Base-by-base conservation (phyloP, 2,797 vertebrate species). In the Neosalanx taihuensis region DNA sequence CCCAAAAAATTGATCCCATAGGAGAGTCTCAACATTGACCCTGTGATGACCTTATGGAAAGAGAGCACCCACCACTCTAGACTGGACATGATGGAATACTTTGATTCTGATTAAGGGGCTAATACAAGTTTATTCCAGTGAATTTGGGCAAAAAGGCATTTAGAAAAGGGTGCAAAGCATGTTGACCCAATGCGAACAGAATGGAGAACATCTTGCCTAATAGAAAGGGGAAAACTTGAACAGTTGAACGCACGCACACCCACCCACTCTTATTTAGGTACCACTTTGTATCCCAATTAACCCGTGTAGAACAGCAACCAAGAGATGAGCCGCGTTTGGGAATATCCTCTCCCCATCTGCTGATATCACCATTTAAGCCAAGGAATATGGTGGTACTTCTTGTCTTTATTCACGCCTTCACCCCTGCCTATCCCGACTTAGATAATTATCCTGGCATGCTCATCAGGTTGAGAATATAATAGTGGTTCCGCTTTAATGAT, bases 401-500 rank as follows among this genome's bases (percentile, higher is more conserved):
- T 72, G 35, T 33, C 31, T 13, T 73, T 10, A 60, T 84, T 73
- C 66, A 41, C 75, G 81, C 72, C 59, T 31, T 66, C 31, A 6
- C 5, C 17, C 23, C 67, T 5, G 18, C 75, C 62, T 33, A 12
- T 35, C 29, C 71, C 67, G 67, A 76, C 72, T 67, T 84, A 74
- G 71, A 35, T 81, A 83, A 87, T 86, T 84, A 76, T 76, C 69
- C 80, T 82, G 79, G 77, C 74, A 81, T 71, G 85, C 86, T 85
- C 81, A 76, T 90, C 86, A 85, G 79, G 73, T 82, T 70, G 60
- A 64, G 75, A 82, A 73, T 82, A 74, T 84, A 85, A 87, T 84
- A 84, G 87, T 87, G 81, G 87, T 83, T 87, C 82, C 81, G 78
- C 79, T 84, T 85, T 87, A 87, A 91, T 89, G 87, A 86, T 86